Evolutionary conservation across 2,797 vertebrate species (phyloP).

Genomic region (Hemitrygon akajei): DNA sequence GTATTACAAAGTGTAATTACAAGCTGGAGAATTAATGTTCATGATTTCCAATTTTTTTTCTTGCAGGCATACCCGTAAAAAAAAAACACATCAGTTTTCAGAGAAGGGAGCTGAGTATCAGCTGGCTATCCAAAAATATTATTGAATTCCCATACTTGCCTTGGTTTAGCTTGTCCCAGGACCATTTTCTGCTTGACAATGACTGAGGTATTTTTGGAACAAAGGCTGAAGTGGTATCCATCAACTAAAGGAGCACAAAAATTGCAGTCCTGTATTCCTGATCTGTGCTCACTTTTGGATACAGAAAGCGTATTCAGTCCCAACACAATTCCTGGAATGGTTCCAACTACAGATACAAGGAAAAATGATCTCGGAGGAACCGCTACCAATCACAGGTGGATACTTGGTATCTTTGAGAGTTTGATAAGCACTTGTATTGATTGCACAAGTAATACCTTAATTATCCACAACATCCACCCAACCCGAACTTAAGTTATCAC

Average conservation of each 20-base stretch:
- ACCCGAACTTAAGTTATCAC: slow-evolving; percentile 1
- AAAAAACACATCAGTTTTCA: neutral
- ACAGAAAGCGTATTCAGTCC: neutral
- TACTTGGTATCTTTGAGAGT: neutral
- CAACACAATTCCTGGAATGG: too few species aligned
- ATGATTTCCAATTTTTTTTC: slow-evolving; percentile 5
- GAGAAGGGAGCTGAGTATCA: neutral
- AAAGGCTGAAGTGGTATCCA: neutral
- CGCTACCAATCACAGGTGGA: neutral
- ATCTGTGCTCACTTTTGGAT: neutral
- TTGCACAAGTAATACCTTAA: neutral
- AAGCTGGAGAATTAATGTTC: neutral
- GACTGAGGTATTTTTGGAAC: neutral
- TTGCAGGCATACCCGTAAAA: neutral
- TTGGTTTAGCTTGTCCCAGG: neutral
- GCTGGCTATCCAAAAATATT: neutral
- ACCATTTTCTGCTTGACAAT: slow-evolving; percentile 10
- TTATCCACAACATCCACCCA: neutral
- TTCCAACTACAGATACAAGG: neutral
- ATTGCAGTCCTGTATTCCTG: neutral
- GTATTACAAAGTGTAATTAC: neutral
- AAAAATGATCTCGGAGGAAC: neutral
- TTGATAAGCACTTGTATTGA: neutral
- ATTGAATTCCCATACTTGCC: neutral
- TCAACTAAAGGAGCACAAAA: neutral